Evolutionary conservation across 2,113 vertebrate genomes (phyloP).

Genomic region (Atherinomorus stipes): DNA sequence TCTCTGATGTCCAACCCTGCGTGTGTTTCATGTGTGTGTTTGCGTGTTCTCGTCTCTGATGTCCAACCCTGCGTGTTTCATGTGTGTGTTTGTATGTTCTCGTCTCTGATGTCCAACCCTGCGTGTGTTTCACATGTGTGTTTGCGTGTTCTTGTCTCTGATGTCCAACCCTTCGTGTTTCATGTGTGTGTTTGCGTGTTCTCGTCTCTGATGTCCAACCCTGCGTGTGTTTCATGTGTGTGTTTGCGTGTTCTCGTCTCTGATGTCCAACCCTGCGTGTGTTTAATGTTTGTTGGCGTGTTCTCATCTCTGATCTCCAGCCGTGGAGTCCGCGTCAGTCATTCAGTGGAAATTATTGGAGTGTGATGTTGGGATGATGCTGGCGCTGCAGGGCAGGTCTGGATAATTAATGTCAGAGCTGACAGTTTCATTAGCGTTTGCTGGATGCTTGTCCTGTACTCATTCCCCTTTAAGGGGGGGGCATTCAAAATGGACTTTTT

Average conservation of each 20-base stretch:
- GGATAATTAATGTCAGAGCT: conserved; percentile 2
- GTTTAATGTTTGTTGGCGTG: background rate
- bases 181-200: background rate
- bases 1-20: background rate
- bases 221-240: background rate
- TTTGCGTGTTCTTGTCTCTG: background rate
- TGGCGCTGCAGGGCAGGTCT: conserved; percentile 17
- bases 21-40: background rate
- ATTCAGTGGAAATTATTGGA: conserved; percentile 51
- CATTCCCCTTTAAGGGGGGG: too few relatives aligned
- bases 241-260: background rate
- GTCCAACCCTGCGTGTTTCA: background rate
- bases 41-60: background rate
- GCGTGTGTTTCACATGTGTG: background rate
- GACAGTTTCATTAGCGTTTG: background rate
- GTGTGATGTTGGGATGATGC: background rate
- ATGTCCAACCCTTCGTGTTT: background rate
- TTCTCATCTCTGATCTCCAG: background rate
- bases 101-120: background rate
- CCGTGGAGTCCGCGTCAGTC: background rate
- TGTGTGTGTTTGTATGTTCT: background rate
- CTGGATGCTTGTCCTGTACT: background rate
- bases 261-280: background rate
- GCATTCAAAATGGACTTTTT: too few relatives aligned
- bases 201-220: background rate